phyloP scores from a whole-genome alignment of 2,113 vertebrate genomes.

The Sialia sialis region DNA sequence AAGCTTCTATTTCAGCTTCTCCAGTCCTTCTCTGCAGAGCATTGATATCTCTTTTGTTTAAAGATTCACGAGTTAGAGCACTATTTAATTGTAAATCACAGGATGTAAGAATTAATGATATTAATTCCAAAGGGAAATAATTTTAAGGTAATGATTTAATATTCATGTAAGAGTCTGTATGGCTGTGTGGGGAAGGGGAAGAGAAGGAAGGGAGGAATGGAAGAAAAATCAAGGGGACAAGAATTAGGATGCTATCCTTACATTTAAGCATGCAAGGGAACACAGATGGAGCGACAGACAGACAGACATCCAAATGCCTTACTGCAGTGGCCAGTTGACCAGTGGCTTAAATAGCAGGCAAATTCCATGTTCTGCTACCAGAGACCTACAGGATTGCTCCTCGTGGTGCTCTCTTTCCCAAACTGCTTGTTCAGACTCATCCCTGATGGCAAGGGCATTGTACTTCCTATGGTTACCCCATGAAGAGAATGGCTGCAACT shows the following conservation, averaged over 20 bases:
- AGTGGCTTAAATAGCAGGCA: not conserved
- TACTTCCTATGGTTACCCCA: not conserved
- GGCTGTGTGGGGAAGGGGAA: not conserved
- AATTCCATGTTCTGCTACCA: not conserved
- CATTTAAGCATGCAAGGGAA: not conserved
- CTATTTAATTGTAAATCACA: conserved; percentile 6
- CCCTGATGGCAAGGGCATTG: fast-evolving
- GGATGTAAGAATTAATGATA: not conserved
- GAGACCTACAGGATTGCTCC: not conserved
- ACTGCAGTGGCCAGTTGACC: not conserved
- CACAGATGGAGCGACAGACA: not conserved
- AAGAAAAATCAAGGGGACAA: not conserved
- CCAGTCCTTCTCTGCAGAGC: not conserved
- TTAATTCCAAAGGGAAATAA: not conserved
- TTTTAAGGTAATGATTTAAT: not conserved
- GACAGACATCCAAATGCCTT: not conserved
- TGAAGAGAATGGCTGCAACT: not conserved
- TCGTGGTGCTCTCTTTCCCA: fast-evolving
- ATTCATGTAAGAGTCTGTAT: not conserved
- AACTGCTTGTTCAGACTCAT: not conserved
- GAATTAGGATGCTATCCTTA: not conserved
- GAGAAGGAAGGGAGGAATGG: not conserved
- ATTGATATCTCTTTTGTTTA: not conserved
- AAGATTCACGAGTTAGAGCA: not conserved
- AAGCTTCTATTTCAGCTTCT: not conserved